Percentiles rank a stretch among this genome's conserved stretches.
These are phyloP conservation scores for Phocoena sinus DNA, from an alignment of 2,113 vertebrate species.

Conservation along the genomic window DNA sequence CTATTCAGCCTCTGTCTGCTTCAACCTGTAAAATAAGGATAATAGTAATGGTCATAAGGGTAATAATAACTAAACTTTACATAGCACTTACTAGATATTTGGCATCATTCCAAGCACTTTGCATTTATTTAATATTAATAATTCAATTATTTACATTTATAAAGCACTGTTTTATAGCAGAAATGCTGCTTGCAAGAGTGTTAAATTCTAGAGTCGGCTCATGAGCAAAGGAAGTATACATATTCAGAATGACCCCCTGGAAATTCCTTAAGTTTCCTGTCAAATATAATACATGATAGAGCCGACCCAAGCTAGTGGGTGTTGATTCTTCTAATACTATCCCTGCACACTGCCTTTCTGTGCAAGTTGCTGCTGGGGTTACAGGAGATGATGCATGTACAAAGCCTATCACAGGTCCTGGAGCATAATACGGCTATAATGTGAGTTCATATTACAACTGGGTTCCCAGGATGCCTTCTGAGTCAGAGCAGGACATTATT, in stretches of 20 bases:
- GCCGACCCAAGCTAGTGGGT: fast-evolving
- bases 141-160: background rate
- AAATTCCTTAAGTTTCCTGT: background rate
- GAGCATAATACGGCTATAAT: background rate
- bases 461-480: background rate
- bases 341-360: fast-evolving
- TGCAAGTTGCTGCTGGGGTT: too few relatives aligned
- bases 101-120: background rate
- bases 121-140: background rate
- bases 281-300: background rate
- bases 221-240: background rate
- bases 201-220: background rate
- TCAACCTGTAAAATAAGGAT: background rate
- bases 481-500: background rate
- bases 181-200: background rate
- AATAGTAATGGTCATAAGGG: background rate
- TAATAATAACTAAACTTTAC: background rate
- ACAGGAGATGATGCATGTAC: fast-evolving
- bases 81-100: background rate
- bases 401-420: background rate
- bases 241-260: background rate
- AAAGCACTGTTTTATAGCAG: background rate
- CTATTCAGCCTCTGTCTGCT: background rate
- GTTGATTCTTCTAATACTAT: fast-evolving
- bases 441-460: background rate